Evolutionary conservation across 2,888 invertebrate genomes (phyloP).

Genomic region (Nephrotoma guestfalica): DNA sequence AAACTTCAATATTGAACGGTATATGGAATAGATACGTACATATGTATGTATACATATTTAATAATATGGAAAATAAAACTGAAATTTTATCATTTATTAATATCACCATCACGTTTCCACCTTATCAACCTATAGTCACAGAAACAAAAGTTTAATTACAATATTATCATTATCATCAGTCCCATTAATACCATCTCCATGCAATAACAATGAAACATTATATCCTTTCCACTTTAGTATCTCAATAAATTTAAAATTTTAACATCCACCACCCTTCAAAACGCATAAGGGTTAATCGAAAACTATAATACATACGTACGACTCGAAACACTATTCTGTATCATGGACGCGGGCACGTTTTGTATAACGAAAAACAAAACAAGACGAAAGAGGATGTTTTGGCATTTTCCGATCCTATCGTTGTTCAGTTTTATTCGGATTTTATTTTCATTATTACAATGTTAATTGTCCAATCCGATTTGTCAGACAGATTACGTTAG

Average conservation of each 20-base stretch:
- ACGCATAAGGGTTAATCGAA: background rate
- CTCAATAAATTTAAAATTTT: background rate
- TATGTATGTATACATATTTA: too few species aligned
- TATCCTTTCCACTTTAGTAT: background rate
- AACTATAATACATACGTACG: background rate
- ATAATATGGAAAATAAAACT: background rate
- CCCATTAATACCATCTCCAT: background rate
- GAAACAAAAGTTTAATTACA: background rate
- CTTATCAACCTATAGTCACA: background rate
- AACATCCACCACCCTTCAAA: background rate
- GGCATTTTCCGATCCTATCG: background rate
- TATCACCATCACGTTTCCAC: background rate
- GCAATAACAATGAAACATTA: background rate
- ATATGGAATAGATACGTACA: too few species aligned
- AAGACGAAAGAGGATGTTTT: background rate
- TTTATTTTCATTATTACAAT: background rate
- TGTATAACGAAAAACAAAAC: background rate
- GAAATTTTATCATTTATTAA: background rate
- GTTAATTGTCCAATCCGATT: conserved; percentile 4
- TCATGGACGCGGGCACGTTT: background rate
- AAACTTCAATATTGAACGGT: background rate
- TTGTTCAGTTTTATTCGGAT: background rate
- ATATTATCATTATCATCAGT: background rate
- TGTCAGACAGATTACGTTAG: background rate
- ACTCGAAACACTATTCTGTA: background rate